Base-by-base conservation (phyloP, 2,888 invertebrate species). In the Dorcus parallelipipedus region DNA sequence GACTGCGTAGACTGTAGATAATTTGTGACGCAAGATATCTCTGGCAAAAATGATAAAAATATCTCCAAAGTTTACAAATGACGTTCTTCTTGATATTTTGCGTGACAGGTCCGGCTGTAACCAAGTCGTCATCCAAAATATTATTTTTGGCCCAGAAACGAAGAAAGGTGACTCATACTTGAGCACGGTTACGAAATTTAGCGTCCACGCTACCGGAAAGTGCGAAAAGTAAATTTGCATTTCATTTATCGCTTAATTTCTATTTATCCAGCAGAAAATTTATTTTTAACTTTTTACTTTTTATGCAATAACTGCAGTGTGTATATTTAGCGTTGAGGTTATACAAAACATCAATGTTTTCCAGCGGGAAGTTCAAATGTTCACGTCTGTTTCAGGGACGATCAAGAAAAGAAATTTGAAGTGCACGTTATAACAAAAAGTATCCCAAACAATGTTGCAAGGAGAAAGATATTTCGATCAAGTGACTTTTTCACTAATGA, bases 131-230 rank as follows among this genome's bases (percentile, higher is more conserved):
- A 62, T 79, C 76, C 62, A 80, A 60, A 65, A 83, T 74, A 76
- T 84, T 79, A 61, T 79, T 73, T 70, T 81, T 79, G 65, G 77
- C 78, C 68, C 81, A 78, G 60, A 60, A 20, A 56, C 59, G 26
- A 79, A 79, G 51, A 88, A 86, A 73, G 90, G 90, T 0, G 89
- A 90, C 68, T 87, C 86, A 0, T 90, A 89, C 68, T 72, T 90
- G 50, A 88, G 89, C 65, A 83, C 83, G 59, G 78, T 89, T 1
- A 83, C 82, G 50, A 82, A 85, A 40, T 81, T 89, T 38, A 82
- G 76, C 51, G 78, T 90, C 3, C 75, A 77, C 55, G 85, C 86
- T 1, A 70, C 67, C 49, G 74, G 77, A 8, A 59, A 72, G 26
- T 72, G 72, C 3, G 71, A 62, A 54, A 55, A 54, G 68, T 70